Base-by-base conservation (phyloP, 1,140 invertebrate species). In the Danaus melanippus region DNA sequence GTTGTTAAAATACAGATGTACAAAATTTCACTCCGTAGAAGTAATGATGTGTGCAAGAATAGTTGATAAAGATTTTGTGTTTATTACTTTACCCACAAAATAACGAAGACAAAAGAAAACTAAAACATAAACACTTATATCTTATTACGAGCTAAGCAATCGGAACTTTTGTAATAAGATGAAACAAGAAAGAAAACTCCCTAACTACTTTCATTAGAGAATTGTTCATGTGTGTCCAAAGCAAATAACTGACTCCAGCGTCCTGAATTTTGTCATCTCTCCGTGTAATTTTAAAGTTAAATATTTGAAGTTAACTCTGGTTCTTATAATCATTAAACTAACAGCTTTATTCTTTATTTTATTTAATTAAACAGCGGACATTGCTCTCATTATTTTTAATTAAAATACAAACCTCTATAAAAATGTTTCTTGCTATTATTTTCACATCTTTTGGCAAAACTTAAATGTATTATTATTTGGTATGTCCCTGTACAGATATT, bases 91-190 rank as follows among this genome's bases (percentile, higher is more conserved):
- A 42, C 10, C 11, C 41, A 53, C 32, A 21, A 43, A 43, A 47
- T 10, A 58, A 53, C 32, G 15, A 45, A 49, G 40, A 8, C 15
- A 40, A 59, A 43, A 42, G 12, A 44, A 15, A 39, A 49, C 39
- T 39, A 10, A 5, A 60, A 54, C 52, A 54, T 60, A 51, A 58
- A 55, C 49, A 55, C 17, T 55, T 55, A 46, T 62, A 50, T 50
- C 49, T 54, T 60, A 69, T 66, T 64, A 65, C 57, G 46, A 56
- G 67, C 56, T 51, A 67, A 42, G 56, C 62, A 54, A 63, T 70
- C 67, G 46, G 42, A 70, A 70, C 62, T 70, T 70, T 53, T 61
- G 57, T 70, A 70, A 70, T 70, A 70, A 70, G 62, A 62, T 53
- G 58, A 61, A 64, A 64, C 62, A 64, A 59, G 56, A 44, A 66